Conservation (phyloP, 2,888 invertebrate species). For the Galerucella calmariensis region DNA sequence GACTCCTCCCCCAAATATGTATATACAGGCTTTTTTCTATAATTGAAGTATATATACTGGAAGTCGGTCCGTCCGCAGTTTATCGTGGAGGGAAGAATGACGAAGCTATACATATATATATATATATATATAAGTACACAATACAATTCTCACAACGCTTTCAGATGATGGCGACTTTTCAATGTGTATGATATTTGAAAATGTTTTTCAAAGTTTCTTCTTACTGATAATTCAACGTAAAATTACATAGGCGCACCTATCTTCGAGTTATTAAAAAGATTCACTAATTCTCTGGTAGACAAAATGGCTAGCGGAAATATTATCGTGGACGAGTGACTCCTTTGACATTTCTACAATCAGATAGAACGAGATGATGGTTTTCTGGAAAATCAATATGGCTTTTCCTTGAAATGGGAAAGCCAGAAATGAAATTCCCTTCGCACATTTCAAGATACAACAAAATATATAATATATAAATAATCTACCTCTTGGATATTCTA, state of each 20-base stretch:
- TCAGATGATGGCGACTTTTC: not conserved
- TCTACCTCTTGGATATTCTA: too few relatives aligned
- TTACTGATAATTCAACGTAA: not conserved
- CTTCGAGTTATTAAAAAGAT: not conserved
- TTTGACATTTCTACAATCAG: slow-evolving; percentile 27
- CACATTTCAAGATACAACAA: not conserved
- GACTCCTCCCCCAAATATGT: too few relatives aligned
- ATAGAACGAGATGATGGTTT: slow-evolving; percentile 27
- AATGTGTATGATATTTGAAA: not conserved
- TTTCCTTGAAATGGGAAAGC: slow-evolving; percentile 14
- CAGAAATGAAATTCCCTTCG: not conserved
- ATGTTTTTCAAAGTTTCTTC: not conserved
- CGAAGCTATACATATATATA: too few relatives aligned
- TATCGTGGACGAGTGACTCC: slow-evolving; percentile 22
- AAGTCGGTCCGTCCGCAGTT: too few relatives aligned
- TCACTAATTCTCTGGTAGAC: not conserved
- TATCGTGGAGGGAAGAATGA: too few relatives aligned
- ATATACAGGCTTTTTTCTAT: too few relatives aligned
- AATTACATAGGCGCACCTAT: not conserved
- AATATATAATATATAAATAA: not conserved
- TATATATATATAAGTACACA: not conserved
- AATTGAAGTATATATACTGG: too few relatives aligned
- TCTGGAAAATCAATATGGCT: slow-evolving; percentile 29
- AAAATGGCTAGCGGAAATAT: slow-evolving; percentile 14
- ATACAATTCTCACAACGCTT: not conserved